phyloP scores from a whole-genome alignment of 1,140 invertebrate species.

The Ceratina australensis region DNA sequence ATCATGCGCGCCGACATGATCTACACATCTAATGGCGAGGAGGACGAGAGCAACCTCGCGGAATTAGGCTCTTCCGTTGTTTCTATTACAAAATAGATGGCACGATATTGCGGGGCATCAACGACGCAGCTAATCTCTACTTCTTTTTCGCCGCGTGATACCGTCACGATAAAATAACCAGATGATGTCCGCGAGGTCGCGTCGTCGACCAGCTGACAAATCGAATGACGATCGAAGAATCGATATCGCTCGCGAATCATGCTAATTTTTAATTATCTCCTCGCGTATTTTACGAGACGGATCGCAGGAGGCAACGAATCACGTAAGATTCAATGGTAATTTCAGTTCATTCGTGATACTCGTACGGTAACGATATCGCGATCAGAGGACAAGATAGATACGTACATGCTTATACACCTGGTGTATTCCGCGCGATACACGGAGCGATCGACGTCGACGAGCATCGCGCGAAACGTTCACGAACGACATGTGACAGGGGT shows the following conservation, averaged over 20 bases:
- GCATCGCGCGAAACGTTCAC: conserved; percentile 66
- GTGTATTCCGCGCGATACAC: conserved; percentile 55
- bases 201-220: not conserved
- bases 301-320: not conserved
- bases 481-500: conserved; percentile 21
- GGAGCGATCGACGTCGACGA: conserved; percentile 68
- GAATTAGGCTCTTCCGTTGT: conserved; percentile 80
- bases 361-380: no score
- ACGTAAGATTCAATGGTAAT: not conserved
- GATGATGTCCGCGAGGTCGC: not conserved
- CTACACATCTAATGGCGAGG: conserved; percentile 63
- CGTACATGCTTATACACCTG: not conserved
- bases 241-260: not conserved
- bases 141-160: conserved; percentile 53
- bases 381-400: no score
- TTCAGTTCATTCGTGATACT: no score
- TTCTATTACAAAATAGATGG: conserved; percentile 80
- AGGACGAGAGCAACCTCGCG: conserved; percentile 68
- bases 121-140: conserved; percentile 57
- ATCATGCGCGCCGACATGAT: conserved; percentile 60
- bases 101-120: conserved; percentile 73
- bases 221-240: not conserved
- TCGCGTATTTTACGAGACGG: not conserved
- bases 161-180: conserved; percentile 40
- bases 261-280: not conserved